phyloP scores from a whole-genome alignment of 2,888 invertebrate species.

The Apeira syringaria region DNA sequence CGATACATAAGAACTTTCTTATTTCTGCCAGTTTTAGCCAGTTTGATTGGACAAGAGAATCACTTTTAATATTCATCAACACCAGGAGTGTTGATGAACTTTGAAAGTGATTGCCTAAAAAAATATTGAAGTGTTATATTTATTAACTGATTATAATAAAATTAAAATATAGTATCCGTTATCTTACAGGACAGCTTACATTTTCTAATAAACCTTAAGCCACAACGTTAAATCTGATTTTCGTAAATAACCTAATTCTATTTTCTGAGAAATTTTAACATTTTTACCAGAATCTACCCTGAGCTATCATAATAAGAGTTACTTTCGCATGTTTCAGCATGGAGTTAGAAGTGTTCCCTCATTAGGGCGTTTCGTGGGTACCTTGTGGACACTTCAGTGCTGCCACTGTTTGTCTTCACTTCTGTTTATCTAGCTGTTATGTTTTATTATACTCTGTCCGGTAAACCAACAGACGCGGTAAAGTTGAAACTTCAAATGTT shows the following conservation, averaged over 20 bases:
- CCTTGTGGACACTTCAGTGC: constrained; percentile 10
- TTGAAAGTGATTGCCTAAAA: no score
- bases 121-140: no score
- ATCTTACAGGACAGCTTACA: no score
- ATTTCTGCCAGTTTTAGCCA: no score
- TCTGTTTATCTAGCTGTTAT: constrained; percentile 14
- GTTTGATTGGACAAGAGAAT: no score
- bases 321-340: neutral
- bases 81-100: no score
- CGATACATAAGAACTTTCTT: no score
- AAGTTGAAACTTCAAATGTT: constrained; percentile 7
- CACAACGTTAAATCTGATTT: neutral
- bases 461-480: constrained; percentile 8
- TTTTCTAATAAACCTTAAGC: no score
- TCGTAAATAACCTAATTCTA: neutral
- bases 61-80: no score
- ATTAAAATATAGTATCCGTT: no score
- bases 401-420: constrained; percentile 11
- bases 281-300: neutral
- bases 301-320: neutral
- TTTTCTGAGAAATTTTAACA: neutral
- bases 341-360: constrained; percentile 2
- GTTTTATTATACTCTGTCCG: constrained; percentile 14
- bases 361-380: constrained; percentile 5
- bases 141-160: no score